Evolutionary conservation across 2,797 vertebrate species (phyloP), one percentile per base, ranked within the genome.

Genomic region (Pteropus rufus): DNA sequence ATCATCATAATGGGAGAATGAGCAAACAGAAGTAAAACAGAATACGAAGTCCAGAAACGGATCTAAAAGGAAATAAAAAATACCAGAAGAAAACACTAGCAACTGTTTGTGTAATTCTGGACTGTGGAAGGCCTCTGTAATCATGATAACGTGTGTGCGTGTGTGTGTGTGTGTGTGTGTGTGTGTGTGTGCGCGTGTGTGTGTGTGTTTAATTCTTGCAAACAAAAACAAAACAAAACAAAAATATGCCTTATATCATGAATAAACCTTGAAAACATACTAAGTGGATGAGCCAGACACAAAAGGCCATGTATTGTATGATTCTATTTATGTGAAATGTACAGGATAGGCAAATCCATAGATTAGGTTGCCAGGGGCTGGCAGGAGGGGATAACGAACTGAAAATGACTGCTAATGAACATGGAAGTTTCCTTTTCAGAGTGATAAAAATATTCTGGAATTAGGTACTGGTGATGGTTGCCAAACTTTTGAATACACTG

Each of bases 1-100:
- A 69, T 29, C 77, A 4, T 77, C 94, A 54, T 69, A 93, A 4
- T 73, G 54, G 54, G 44, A 49, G 52, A 93, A 92, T 90, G 9
- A 93, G 34, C 44, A 95, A 82, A 75, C 39, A 65, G 70, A 87
- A 87, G 82, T 62, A 76, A 88, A 95, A 72, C 16, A 29, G 79
- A 54, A 60, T 24, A 80, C 21, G 49, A 82, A 92, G n/a, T 95
- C 14, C 36, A 93, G 26, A 81, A 93, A 83, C 21, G 46, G 2
- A 19, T 44, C 23, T 82, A 79, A 79, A 91, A 46, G 24, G 34
- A 87, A 93, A 69, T 58, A 4, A 11, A 10, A 83, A 54, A 69
- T 31, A 29, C 7, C 10, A 67, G 5, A 73, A 79, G 49, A 88
- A 89, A 90, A 65, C 49, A 58, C 3, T 75, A 46, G 14, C 41